A percentile compares a stretch with the other conserved stretches of the same genome.
phyloP scores from a whole-genome alignment of 2,888 invertebrate genomes.

The Andrena haemorrhoa region DNA sequence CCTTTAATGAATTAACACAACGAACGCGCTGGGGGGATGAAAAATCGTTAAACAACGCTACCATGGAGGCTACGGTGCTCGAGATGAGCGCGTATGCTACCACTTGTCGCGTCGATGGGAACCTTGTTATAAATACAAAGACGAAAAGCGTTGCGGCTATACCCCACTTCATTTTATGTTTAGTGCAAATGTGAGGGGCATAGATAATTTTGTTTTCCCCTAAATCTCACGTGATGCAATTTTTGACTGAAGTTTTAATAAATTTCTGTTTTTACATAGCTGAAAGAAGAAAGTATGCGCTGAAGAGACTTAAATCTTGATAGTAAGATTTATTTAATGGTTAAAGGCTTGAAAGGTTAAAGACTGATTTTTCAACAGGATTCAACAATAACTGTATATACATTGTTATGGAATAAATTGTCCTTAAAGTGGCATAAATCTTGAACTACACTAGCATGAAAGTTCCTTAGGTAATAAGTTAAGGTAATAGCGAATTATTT shows the following conservation, averaged over 20 bases:
- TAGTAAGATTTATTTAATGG: too few relatives aligned
- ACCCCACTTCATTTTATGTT: background rate
- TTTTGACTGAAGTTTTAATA: too few relatives aligned
- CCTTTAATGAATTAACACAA: slow-evolving; percentile 59
- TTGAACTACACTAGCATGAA: slow-evolving; percentile 12
- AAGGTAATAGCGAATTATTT: too few relatives aligned
- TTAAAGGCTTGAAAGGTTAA: too few relatives aligned
- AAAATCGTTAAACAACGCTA: slow-evolving; percentile 62
- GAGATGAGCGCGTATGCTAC: slow-evolving; percentile 32
- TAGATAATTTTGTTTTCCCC: too few relatives aligned
- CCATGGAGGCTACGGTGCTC: slow-evolving; percentile 18
- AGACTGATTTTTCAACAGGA: too few relatives aligned
- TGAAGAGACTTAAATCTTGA: too few relatives aligned
- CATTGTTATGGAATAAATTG: slow-evolving; percentile 39
- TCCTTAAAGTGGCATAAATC: slow-evolving; percentile 21
- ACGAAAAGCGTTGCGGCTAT: background rate
- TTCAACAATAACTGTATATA: too few relatives aligned
- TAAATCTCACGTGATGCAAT: too few relatives aligned
- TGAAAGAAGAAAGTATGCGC: too few relatives aligned
- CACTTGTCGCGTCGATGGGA: slow-evolving; percentile 37
- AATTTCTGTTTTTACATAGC: too few relatives aligned
- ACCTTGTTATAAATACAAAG: slow-evolving; percentile 36
- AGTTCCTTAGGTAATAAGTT: background rate
- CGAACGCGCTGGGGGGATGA: slow-evolving; percentile 17
- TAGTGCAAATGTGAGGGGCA: too few relatives aligned